Evolutionary conservation across 2,113 vertebrate genomes (phyloP).

Genomic region (Emydura subglobosa): DNA sequence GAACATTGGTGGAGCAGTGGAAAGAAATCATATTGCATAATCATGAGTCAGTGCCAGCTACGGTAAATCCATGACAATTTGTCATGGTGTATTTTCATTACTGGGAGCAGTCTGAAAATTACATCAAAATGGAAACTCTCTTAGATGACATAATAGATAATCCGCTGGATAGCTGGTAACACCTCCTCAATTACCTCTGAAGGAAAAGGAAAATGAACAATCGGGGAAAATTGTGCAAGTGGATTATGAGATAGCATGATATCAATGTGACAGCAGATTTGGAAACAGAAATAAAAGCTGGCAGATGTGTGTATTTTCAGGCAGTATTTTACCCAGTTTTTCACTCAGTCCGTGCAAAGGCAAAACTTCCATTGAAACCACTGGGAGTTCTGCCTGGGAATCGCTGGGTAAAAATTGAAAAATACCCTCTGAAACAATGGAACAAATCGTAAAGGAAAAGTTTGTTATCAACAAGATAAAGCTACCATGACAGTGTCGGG

Average conservation of each 20-base stretch:
- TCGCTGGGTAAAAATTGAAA: neutral
- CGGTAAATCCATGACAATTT: conserved; percentile 18
- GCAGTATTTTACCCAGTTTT: neutral
- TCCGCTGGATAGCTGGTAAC: neutral
- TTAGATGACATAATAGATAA: neutral
- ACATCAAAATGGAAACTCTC: no score
- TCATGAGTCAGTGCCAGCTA: conserved; percentile 30
- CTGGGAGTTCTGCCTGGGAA: neutral
- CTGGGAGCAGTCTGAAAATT: neutral
- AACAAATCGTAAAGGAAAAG: neutral
- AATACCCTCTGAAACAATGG: neutral
- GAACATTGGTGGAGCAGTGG: neutral
- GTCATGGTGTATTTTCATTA: neutral
- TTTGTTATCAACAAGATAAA: accelerated
- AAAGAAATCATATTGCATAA: conserved; percentile 43
- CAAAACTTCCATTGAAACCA: no score
- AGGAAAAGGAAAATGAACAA: neutral
- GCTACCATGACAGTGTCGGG: neutral
- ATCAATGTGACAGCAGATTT: neutral
- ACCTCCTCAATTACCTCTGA: neutral
- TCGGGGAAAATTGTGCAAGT: neutral
- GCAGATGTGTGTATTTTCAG: neutral
- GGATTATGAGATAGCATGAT: neutral
- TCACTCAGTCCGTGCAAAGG: no score
- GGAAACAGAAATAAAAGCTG: neutral